A percentile compares a stretch with the other conserved stretches of the same genome.
phyloP scores from a whole-genome alignment of 2,113 vertebrate species.

The Nerophis ophidion region DNA sequence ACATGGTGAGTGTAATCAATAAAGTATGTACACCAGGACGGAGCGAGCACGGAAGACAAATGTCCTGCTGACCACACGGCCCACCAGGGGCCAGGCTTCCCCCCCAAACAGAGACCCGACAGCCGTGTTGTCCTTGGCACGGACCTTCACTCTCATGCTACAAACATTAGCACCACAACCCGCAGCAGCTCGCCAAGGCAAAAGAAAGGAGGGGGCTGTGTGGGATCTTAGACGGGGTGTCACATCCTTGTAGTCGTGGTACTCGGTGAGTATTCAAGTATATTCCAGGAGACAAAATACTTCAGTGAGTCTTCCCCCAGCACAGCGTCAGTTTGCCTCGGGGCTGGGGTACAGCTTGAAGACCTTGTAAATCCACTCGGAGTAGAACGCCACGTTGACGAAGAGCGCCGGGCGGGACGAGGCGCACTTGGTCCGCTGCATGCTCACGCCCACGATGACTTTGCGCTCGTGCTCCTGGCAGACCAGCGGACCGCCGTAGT shows the following conservation, averaged over 20 bases:
- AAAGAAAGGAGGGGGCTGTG: too few species aligned
- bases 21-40: slow-evolving; percentile 54
- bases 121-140: slow-evolving; percentile 65
- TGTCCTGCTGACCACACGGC: slow-evolving; percentile 64
- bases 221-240: too few species aligned
- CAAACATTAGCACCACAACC: slow-evolving; percentile 57
- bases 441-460: slow-evolving; percentile 87
- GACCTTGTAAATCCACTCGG: slow-evolving; percentile 95
- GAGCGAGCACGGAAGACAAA: slow-evolving; percentile 34
- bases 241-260: too few species aligned
- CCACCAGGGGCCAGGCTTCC: slow-evolving; percentile 67
- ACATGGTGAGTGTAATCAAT: slow-evolving; percentile 29
- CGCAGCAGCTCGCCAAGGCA: slow-evolving; percentile 16
- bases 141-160: slow-evolving; percentile 58
- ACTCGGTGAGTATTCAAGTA: slow-evolving; percentile 66
- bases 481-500: slow-evolving; percentile 91
- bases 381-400: slow-evolving; percentile 89
- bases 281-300: slow-evolving; percentile 66
- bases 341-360: slow-evolving; percentile 67
- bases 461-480: slow-evolving; percentile 88
- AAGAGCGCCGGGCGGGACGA: slow-evolving; percentile 86
- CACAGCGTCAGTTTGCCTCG: slow-evolving; percentile 53
- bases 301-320: slow-evolving; percentile 16
- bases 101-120: slow-evolving; percentile 60
- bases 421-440: slow-evolving; percentile 89